Base-by-base conservation (phyloP, 2,797 vertebrate genomes). In the Cynopterus sphinx region DNA sequence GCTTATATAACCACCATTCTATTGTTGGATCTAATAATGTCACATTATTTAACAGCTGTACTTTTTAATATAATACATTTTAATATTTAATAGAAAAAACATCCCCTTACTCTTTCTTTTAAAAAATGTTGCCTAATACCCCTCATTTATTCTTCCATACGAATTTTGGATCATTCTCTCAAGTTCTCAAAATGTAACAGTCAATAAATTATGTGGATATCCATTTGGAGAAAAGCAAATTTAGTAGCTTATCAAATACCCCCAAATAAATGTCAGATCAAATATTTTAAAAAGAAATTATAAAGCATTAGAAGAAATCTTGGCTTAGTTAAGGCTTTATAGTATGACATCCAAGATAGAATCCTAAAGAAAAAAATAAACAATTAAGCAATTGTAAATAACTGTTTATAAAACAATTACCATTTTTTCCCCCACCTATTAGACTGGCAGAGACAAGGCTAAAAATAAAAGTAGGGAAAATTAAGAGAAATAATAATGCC, bases 141-240 rank as follows among this genome's bases (percentile, higher is more conserved):
- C 39, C 36, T 88, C 59, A 67, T 55, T 82, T 82, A 77, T 67
- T 39, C 57, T 82, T 87, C 21, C 59, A 43, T 26, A 63, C 28
- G 36, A 87, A 82, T 82, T 91, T 91, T 49, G 82, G 59, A 46
- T 61, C 63, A 53, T 83, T 87, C 70, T 87, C 26, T 82, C 55
- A 82, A 96, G 73, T 78, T 59, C 61, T 87, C 43, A 94, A 94
- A 87, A 61, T 79, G 16, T 77, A 67, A 67, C 2, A 90, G 75
- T 82, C 59, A 89, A 57, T n/a, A 84, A 77, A 85, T 57, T 78
- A 73, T 82, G 41, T 89, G 24, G 43, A 53, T 55, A 94, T 82
- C 19, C 31, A 91, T 46, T 61, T 87, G 39, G 46, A 46, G 67
- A 86, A 84, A 73, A 78, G 19, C 33, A 88, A 46, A 39, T 55